phyloP scores from a whole-genome alignment of 2,888 invertebrate genomes.

The Heliconius ethilla region DNA sequence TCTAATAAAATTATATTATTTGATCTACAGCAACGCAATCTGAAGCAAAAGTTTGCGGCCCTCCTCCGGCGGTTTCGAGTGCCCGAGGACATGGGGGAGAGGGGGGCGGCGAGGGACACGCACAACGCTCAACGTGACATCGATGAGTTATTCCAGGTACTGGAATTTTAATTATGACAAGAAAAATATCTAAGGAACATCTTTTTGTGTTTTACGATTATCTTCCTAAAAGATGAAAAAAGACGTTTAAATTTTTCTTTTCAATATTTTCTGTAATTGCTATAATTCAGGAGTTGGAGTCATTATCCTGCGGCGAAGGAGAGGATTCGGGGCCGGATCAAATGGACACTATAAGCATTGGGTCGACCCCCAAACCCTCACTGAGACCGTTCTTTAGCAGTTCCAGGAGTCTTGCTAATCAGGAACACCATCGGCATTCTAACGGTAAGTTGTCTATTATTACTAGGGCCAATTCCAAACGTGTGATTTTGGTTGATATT shows the following conservation, averaged over 20 bases:
- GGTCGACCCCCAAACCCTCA: constrained; percentile 98
- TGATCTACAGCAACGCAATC: constrained; percentile 89
- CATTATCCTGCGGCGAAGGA: constrained; percentile 90
- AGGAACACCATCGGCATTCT: constrained; percentile 76
- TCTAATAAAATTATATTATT: constrained; percentile 6
- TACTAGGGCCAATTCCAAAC: background rate
- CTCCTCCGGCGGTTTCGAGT: constrained; percentile 96
- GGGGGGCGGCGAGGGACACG: constrained; percentile 83
- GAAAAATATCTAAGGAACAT: background rate
- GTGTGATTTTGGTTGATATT: constrained; percentile 1
- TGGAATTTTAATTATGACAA: background rate
- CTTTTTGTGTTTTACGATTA: background rate
- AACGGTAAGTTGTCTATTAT: constrained; percentile 60
- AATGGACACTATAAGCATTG: constrained; percentile 97
- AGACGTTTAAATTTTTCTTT: background rate
- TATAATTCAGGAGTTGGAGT: constrained; percentile 91
- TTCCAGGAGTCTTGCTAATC: constrained; percentile 87
- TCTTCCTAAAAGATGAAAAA: background rate
- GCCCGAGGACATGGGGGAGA: constrained; percentile 91
- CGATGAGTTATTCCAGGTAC: constrained; percentile 91
- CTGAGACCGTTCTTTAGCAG: constrained; percentile 97
- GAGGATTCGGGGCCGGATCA: constrained; percentile 95
- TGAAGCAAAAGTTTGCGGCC: constrained; percentile 98
- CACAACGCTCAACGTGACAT: constrained; percentile 93
- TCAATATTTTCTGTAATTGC: background rate